Percentiles rank a stretch among this genome's conserved stretches.
Conservation (phyloP, 2,113 vertebrate species). For the Myiozetetes cayanensis region DNA sequence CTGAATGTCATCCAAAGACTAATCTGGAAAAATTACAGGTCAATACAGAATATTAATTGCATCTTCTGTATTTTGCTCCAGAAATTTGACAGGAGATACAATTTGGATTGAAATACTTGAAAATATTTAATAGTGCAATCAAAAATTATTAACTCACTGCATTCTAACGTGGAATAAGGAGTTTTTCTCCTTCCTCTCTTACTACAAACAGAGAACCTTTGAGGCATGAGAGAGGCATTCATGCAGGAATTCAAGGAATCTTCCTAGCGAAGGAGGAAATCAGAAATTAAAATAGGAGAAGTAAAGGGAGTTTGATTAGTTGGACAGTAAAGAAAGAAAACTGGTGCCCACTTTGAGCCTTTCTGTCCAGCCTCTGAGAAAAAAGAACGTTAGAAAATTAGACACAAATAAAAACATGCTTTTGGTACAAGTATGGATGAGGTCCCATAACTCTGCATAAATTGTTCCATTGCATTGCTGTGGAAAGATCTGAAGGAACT, state of each 20-base stretch:
- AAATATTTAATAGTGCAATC: background rate
- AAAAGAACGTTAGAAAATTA: background rate
- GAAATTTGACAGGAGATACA: background rate
- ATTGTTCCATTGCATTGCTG: accelerated
- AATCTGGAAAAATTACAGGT: background rate
- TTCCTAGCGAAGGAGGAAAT: background rate
- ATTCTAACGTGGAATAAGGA: background rate
- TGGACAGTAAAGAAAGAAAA: background rate
- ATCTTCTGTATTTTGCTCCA: background rate
- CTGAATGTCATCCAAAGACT: background rate
- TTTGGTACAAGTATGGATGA: background rate
- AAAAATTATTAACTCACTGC: background rate
- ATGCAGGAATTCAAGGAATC: background rate
- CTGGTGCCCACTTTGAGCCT: background rate
- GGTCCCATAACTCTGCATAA: background rate
- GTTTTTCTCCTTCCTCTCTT: background rate
- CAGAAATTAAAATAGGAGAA: background rate
- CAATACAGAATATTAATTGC: background rate
- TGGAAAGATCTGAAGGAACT: background rate
- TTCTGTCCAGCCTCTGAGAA: background rate
- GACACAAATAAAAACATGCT: background rate
- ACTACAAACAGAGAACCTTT: background rate
- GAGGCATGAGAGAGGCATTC: background rate
- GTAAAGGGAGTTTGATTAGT: background rate
- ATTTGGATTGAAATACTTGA: background rate